Percentiles rank a stretch among this genome's conserved stretches.
phyloP scores from a whole-genome alignment of 1,140 invertebrate species.

The Drosophila paulistorum region DNA sequence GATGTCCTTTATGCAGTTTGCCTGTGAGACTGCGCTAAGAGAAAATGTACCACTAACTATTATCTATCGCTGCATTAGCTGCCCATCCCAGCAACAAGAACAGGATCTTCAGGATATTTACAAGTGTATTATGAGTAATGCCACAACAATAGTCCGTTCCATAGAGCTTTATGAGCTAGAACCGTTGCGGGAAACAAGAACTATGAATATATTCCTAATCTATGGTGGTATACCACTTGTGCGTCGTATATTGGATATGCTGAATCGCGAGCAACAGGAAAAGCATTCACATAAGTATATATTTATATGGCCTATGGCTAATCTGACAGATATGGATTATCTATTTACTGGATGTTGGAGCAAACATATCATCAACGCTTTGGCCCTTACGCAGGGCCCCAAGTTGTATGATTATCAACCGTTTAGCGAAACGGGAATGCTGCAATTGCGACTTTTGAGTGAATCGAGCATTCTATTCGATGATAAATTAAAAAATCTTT shows the following conservation, averaged over 20 bases:
- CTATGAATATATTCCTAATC: conserved; percentile 66
- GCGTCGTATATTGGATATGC: conserved; percentile 56
- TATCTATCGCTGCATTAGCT: conserved; percentile 64
- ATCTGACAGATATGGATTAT: conserved; percentile 22
- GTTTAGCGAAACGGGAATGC: conserved; percentile 47
- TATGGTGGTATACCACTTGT: conserved; percentile 35
- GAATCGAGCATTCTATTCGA: conserved; percentile 21
- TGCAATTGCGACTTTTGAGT: conserved; percentile 17
- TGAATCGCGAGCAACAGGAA: conserved; percentile 58
- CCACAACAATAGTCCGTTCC: conserved; percentile 46
- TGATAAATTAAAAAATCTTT: conserved; percentile 60
- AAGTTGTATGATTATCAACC: conserved; percentile 67
- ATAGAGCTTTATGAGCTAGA: conserved; percentile 53
- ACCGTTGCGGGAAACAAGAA: conserved; percentile 50
- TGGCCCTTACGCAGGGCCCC: conserved; percentile 44
- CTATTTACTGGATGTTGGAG: conserved; percentile 60
- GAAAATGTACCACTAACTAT: conserved; percentile 46
- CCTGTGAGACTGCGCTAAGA: not conserved
- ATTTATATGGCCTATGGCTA: conserved; percentile 64
- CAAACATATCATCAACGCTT: conserved; percentile 50
- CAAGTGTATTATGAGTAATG: conserved; percentile 38
- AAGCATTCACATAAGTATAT: conserved; percentile 70
- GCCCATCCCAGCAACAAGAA: conserved; percentile 6
- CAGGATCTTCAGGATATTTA: conserved; percentile 43
- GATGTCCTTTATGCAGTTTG: not conserved